Evolutionary conservation across 1,140 invertebrate genomes (phyloP).

Genomic region (Temnothorax longispinosus): DNA sequence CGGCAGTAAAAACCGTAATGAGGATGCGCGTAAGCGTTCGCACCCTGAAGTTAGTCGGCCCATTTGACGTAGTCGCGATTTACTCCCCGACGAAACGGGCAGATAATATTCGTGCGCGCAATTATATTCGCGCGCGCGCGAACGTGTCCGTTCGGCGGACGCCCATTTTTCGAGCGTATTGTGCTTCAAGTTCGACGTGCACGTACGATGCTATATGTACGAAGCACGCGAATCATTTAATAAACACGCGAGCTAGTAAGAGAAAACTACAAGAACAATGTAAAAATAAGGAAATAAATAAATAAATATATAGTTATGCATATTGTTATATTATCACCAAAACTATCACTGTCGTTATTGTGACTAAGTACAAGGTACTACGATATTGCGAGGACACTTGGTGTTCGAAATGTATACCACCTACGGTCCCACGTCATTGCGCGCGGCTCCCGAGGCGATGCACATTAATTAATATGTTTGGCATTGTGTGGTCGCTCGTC

Average conservation of each 20-base stretch:
- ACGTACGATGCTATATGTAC: neutral
- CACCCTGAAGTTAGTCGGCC: slow-evolving; percentile 57
- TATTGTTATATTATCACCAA: neutral
- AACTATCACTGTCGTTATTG: neutral
- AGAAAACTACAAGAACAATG: neutral
- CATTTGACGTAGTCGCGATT: slow-evolving; percentile 38
- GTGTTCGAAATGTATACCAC: slow-evolving; percentile 34
- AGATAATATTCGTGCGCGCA: slow-evolving; percentile 55
- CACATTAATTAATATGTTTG: slow-evolving; percentile 78
- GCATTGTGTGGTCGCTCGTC: slow-evolving; percentile 69
- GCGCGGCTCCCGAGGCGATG: slow-evolving; percentile 44
- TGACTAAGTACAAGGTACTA: neutral
- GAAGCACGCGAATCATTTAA: slow-evolving; percentile 2
- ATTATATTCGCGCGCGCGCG: slow-evolving; percentile 55
- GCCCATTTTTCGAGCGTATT: neutral
- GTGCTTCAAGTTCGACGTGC: neutral
- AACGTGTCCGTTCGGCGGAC: neutral
- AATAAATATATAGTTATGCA: neutral
- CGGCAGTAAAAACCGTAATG: slow-evolving; percentile 74
- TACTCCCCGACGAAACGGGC: slow-evolving; percentile 47
- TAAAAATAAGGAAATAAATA: neutral
- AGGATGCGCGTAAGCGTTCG: slow-evolving; percentile 67
- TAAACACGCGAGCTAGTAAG: neutral
- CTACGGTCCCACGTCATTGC: slow-evolving; percentile 36
- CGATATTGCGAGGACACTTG: neutral